Percentiles rank a stretch among this genome's conserved stretches.
Evolutionary conservation across 2,888 invertebrate species (phyloP).

Genomic region (Morpho helenor): DNA sequence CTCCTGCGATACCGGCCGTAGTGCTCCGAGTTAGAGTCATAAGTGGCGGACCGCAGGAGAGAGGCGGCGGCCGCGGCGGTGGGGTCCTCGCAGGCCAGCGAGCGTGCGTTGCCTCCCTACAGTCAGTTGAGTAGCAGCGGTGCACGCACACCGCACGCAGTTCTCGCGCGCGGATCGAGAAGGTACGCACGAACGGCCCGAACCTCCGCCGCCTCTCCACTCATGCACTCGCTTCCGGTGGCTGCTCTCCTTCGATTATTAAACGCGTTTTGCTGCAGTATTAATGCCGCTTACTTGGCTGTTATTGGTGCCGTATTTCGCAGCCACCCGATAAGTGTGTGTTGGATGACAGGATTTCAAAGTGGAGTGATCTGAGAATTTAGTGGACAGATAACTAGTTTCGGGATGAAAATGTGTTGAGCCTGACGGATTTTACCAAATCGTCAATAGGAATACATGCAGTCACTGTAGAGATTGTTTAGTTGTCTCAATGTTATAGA

Average conservation of each 20-base stretch:
- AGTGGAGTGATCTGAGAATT: constrained; percentile 13
- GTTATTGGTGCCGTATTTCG: constrained; percentile 7
- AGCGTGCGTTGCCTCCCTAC: constrained; percentile 58
- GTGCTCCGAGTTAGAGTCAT: constrained; percentile 66
- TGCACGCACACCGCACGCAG: constrained; percentile 80
- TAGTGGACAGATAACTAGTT: constrained; percentile 3
- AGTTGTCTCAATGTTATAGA: constrained; percentile 12
- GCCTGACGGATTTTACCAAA: not conserved
- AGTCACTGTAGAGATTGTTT: constrained; percentile 12
- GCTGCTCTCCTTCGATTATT: constrained; percentile 53
- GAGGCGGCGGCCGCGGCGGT: constrained; percentile 58
- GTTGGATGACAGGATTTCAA: constrained; percentile 12
- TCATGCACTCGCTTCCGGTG: constrained; percentile 68
- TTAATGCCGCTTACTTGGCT: constrained; percentile 1
- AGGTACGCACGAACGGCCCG: constrained; percentile 59
- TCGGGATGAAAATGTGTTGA: constrained; percentile 24
- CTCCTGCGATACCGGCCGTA: constrained; percentile 70
- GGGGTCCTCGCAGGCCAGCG: constrained; percentile 57
- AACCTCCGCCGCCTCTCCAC: constrained; percentile 37
- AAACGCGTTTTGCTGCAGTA: constrained; percentile 30
- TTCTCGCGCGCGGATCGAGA: constrained; percentile 77
- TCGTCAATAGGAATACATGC: not conserved
- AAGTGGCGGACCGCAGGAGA: constrained; percentile 59
- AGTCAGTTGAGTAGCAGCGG: constrained; percentile 71
- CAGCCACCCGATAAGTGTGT: constrained; percentile 20